phyloP scores from a whole-genome alignment of 2,888 invertebrate species.

The Drosophila niveifrons region DNA sequence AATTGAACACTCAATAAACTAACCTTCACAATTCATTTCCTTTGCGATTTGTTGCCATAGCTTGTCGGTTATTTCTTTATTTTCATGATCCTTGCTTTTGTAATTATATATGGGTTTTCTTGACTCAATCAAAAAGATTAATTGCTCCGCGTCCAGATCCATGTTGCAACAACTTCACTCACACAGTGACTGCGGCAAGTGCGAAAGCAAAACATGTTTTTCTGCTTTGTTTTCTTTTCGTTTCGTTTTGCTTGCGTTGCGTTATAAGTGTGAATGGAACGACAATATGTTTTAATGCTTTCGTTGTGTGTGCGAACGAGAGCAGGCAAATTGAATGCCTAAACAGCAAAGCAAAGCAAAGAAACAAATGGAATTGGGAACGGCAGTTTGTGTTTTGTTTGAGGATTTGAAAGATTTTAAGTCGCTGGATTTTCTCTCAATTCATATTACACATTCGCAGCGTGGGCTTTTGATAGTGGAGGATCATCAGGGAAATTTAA shows the following conservation, averaged over 20 bases:
- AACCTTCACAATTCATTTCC: background rate
- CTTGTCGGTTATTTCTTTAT: background rate
- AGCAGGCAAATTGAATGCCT: background rate
- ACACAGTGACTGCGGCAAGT: background rate
- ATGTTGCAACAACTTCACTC: background rate
- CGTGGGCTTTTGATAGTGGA: no score
- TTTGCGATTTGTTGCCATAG: background rate
- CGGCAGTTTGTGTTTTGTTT: background rate
- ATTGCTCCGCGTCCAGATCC: background rate
- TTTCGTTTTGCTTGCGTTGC: background rate
- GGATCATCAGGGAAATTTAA: no score
- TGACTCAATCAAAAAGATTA: background rate
- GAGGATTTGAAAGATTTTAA: background rate
- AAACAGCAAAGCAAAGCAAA: background rate
- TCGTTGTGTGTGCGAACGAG: background rate
- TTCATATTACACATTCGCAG: no score
- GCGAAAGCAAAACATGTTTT: background rate
- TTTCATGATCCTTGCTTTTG: conserved; percentile 1
- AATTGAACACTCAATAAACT: background rate
- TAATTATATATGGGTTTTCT: conserved; percentile 2
- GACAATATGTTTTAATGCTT: background rate
- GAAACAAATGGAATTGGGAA: background rate
- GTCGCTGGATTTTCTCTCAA: no score
- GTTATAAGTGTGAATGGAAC: background rate
- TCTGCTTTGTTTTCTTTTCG: background rate